Evolutionary conservation across 2,113 vertebrate species (phyloP).

Genomic region (Corydoras sp.): DNA sequence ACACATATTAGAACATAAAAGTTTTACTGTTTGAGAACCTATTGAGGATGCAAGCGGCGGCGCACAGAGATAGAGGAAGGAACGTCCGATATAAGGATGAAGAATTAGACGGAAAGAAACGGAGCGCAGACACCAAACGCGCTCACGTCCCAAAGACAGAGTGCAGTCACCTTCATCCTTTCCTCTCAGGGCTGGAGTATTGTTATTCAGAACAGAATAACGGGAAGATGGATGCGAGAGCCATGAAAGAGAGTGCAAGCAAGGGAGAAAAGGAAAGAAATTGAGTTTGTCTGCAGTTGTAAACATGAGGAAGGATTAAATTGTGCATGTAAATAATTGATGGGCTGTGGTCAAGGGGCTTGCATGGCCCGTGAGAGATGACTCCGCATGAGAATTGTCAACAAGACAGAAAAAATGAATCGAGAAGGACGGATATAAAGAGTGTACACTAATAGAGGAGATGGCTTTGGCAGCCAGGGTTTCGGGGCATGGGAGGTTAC

Average conservation of each 20-base stretch:
- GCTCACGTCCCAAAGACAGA: conserved; percentile 18
- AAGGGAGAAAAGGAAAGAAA: conserved; percentile 34
- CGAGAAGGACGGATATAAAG: neutral
- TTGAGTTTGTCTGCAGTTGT: conserved; percentile 40
- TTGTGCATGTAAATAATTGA: conserved; percentile 48
- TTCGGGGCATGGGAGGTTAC: conserved; percentile 2
- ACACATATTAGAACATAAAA: conserved; percentile 38
- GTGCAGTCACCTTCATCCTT: conserved; percentile 48
- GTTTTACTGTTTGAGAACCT: conserved; percentile 14
- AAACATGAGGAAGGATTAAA: conserved; percentile 44
- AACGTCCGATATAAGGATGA: neutral
- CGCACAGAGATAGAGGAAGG: neutral
- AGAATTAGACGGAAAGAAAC: neutral
- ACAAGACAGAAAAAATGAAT: conserved; percentile 1
- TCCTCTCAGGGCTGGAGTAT: conserved; percentile 38
- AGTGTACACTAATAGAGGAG: too few species aligned
- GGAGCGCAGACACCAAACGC: conserved; percentile 13
- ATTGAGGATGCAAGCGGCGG: neutral
- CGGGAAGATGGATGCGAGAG: conserved; percentile 34
- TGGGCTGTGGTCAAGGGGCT: conserved; percentile 31
- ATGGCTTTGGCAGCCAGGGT: conserved; percentile 4
- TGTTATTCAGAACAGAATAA: conserved; percentile 49
- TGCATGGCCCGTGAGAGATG: neutral
- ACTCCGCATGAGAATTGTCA: conserved; percentile 6
- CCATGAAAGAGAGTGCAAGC: conserved; percentile 6